phyloP scores from a whole-genome alignment of 2,113 vertebrate species.

The Chamaea fasciata region DNA sequence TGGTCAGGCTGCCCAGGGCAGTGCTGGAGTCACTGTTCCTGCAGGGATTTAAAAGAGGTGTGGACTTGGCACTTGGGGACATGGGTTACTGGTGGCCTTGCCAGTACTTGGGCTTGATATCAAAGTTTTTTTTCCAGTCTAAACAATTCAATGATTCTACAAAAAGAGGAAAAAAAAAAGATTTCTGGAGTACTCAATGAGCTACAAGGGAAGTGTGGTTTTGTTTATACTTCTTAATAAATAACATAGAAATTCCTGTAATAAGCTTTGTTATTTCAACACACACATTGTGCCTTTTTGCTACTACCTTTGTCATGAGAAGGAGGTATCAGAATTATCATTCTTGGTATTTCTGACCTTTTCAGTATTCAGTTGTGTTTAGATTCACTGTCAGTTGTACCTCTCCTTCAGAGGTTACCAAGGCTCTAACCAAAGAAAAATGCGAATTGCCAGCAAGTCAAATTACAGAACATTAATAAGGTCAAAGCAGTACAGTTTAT shows the following conservation, averaged over 20 bases:
- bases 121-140: background rate
- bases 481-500: constrained; percentile 44
- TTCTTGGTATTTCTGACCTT: constrained; percentile 29
- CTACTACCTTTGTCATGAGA: background rate
- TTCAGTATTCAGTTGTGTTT: background rate
- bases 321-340: background rate
- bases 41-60: background rate
- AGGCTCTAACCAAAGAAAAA: constrained; percentile 2
- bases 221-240: background rate
- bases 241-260: background rate
- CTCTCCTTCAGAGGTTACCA: constrained; percentile 2
- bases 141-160: rapidly evolving
- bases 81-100: background rate
- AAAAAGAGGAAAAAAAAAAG: background rate
- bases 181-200: background rate
- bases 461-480: constrained; percentile 52
- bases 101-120: background rate
- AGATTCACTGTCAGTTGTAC: background rate
- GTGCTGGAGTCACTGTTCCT: rapidly evolving
- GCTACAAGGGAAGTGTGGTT: background rate
- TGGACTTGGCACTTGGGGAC: background rate
- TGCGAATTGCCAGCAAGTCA: constrained; percentile 10
- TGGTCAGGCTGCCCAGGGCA: background rate
- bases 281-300: background rate
- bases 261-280: background rate